Base-by-base conservation (phyloP, 2,113 vertebrate species). In the Alectura lathami region DNA sequence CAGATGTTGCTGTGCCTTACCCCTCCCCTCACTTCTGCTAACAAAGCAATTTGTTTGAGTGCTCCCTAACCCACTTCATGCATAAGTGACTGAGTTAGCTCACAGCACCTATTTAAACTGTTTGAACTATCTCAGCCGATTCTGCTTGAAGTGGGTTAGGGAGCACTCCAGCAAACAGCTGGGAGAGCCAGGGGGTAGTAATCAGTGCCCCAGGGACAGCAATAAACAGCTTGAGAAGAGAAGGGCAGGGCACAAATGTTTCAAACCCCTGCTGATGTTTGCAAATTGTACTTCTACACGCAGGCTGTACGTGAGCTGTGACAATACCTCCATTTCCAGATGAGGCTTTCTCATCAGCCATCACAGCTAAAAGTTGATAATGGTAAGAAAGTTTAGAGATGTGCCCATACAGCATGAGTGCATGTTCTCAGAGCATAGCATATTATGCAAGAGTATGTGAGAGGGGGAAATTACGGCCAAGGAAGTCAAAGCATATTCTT, bases 371-470 rank as follows among this genome's bases (percentile, higher is more conserved):
- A 88, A 95, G 60, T 84, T 89, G 53, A 53, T 29, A 85, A 68
- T 66, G 8, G 5, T 29, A 83, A 92, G 54, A 92, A 94, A 93
- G 60, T 80, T 93, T 90, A 86, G 47, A 56, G 64, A 81, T 30
- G 51, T 83, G 83, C 73, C 73, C 13, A 6, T 74, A 34, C 8
- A 84, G 29, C 86, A 85, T 36, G 64, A 90, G n/a, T 30, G 80
- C 51, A 85, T 64, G 70, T 4, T 74, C 40, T 83, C 72, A 60
- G 51, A 96, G 82, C 13, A 42, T 36, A 86, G 89, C 91, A 91
- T 96, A 95, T 95, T 96, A 90, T 90, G 73, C 60, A 95, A 94
- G 94, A 96, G 95, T 91, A 94, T 96, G 96, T 40, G 72, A 92
- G 75, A 90, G 86, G 62, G 62, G 88, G 73, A 86, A 88, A 94